Evolutionary conservation across 2,888 invertebrate genomes (phyloP).

Genomic region (Dynastes tityus): DNA sequence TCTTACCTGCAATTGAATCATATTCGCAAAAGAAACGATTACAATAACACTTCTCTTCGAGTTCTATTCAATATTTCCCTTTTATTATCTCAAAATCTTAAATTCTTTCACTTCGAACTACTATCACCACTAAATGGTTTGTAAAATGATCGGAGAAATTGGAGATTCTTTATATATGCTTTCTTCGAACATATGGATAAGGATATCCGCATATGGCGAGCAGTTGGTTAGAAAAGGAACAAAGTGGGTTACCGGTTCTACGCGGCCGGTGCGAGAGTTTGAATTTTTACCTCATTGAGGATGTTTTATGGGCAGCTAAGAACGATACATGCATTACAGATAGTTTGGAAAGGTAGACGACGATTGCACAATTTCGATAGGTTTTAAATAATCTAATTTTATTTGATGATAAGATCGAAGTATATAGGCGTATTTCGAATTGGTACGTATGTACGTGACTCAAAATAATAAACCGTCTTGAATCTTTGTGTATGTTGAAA

Average conservation of each 20-base stretch:
- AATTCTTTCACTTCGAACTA: slow-evolving; percentile 29
- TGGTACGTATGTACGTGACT: too few species aligned
- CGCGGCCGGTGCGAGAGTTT: not conserved
- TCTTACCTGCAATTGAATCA: slow-evolving; percentile 14
- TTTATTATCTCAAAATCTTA: not conserved
- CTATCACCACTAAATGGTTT: slow-evolving; percentile 8
- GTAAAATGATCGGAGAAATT: slow-evolving; percentile 62
- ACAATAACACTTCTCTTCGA: not conserved
- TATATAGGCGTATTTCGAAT: too few species aligned
- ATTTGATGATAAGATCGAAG: too few species aligned
- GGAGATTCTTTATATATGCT: slow-evolving; percentile 66
- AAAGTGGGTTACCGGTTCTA: slow-evolving; percentile 61
- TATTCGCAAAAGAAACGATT: not conserved
- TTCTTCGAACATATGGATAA: slow-evolving; percentile 50
- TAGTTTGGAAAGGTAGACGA: not conserved
- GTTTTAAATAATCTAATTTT: too few species aligned
- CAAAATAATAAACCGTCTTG: too few species aligned
- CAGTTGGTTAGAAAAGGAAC: slow-evolving; percentile 59
- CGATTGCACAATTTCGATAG: not conserved
- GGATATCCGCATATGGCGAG: not conserved
- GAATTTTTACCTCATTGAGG: not conserved
- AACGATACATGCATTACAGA: slow-evolving; percentile 12
- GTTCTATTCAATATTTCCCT: not conserved
- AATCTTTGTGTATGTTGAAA: too few species aligned
- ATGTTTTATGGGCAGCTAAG: not conserved